Base-by-base conservation (phyloP, 37 sponge, comb jelly and placozoan species). In the Hexactinellida sp. region DNA sequence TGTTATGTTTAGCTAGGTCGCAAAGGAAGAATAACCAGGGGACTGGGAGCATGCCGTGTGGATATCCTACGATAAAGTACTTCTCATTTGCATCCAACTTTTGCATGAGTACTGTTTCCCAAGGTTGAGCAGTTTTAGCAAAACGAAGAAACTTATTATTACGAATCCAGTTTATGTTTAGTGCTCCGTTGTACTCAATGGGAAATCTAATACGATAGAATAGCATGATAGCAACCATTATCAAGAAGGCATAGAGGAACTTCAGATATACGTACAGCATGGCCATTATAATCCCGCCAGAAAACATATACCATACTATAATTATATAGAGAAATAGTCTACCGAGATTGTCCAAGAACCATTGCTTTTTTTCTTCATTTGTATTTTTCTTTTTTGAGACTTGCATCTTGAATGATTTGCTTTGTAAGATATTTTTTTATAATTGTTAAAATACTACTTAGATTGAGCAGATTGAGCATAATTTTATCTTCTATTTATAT, bases 21-120 rank as follows among this genome's bases (percentile, higher is more conserved):
- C 19, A 25, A 7, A 63, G 34, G 13, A 63, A 63, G 32, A 63
- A 28, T n/a, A 63, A n/a, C 76, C 76, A 63, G 19, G 76, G 13
- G 76, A 63, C 30, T 25, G 76, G 76, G 1, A 63, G 76, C 76
- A 63, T 63, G 3, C 76, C 76, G 76, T 63, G 76, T n/a, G 76
- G 76, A n/a, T 63, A 63, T 3, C 76, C 76, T 3, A 63, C 76
- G 3, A 63, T 63, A 7, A 63, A 32, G 76, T 63, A 63, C 76
- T 21, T 63, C 76, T 63, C 76, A 25, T 28, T n/a, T 28, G 32
- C 28, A n/a, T 63, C 30, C 5, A 63, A 23, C 13, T 63, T 63
- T n/a, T 63, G 19, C 76, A 63, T 63, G 76, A 28, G 13, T 21
- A 63, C 13, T 7, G 76, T 63, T 7, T n/a, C 30, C 76, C 76